Conservation (phyloP, 2,888 invertebrate species). For the Microctonus brassicae region DNA sequence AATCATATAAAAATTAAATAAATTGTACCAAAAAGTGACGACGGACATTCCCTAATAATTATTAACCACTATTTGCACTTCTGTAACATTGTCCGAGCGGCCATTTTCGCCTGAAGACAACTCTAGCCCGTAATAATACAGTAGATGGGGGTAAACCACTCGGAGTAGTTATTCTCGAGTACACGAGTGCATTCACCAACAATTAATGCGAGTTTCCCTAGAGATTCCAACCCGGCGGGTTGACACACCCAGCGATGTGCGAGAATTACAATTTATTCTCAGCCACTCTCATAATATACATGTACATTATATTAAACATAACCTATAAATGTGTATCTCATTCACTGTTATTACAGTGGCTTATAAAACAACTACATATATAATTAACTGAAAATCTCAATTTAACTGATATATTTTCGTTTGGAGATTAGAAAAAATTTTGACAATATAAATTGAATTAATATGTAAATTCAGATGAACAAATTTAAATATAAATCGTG, state of each 20-base stretch:
- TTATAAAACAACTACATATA: conserved; percentile 11
- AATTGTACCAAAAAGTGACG: background rate
- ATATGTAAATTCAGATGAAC: no score
- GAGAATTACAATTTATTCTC: conserved; percentile 34
- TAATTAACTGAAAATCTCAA: conserved; percentile 16
- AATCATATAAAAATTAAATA: background rate
- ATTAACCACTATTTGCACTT: conserved; percentile 11
- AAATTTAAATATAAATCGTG: no score
- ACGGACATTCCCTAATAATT: background rate
- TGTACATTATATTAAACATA: conserved; percentile 3
- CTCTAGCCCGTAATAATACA: conserved; percentile 19
- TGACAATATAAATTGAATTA: no score
- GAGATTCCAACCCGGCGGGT: conserved; percentile 27
- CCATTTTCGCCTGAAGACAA: conserved; percentile 10
- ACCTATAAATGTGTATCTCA: background rate
- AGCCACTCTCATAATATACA: conserved; percentile 11
- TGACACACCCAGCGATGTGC: conserved; percentile 29
- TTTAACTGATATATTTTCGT: background rate
- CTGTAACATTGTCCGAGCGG: background rate
- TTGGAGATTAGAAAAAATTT: no score
- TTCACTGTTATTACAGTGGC: conserved; percentile 1
- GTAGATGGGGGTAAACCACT: conserved; percentile 13
- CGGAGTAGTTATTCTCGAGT: conserved; percentile 41
- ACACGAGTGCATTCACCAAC: conserved; percentile 40
- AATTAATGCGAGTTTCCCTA: conserved; percentile 45